Evolutionary conservation across 92 coral and sea anemone species (phyloP).

Genomic region (Virgularia gustaviana): DNA sequence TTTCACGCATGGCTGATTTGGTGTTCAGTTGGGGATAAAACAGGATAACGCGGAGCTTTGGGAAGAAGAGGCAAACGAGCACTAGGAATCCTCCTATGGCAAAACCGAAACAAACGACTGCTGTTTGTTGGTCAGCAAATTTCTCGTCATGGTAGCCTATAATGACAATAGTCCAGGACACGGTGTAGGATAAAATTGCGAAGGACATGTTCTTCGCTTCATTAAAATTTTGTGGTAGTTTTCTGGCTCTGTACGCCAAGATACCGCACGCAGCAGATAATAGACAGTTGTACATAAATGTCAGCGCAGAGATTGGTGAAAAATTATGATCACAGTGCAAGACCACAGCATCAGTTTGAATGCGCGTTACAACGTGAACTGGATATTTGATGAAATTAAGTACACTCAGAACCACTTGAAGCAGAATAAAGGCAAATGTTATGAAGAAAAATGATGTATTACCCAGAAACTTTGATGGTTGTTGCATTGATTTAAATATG

Average conservation of each 20-base stretch:
- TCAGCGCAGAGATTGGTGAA: neutral
- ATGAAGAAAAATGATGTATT: neutral
- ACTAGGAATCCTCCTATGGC: conserved; percentile 61
- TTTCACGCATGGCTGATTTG: neutral
- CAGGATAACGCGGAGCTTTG: conserved; percentile 64
- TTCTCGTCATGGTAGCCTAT: neutral
- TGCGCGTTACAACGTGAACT: neutral
- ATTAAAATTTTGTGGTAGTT: conserved; percentile 2
- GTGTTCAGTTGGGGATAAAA: conserved; percentile 61
- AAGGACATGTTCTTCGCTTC: conserved; percentile 1
- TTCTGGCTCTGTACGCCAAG: neutral
- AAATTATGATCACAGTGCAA: neutral
- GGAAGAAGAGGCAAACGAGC: conserved; percentile 72
- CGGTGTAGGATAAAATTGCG: neutral
- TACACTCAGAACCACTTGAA: neutral
- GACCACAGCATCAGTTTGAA: neutral
- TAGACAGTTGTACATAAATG: neutral
- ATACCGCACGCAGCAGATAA: neutral
- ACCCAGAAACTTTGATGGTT: neutral
- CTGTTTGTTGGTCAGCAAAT: neutral
- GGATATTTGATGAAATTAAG: neutral
- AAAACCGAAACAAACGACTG: neutral
- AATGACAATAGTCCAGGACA: neutral
- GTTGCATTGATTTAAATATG: neutral
- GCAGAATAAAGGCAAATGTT: neutral